These are phyloP conservation scores for Dusona sp. DNA, from an alignment of 2,888 invertebrate species.

Conservation along the genomic window DNA sequence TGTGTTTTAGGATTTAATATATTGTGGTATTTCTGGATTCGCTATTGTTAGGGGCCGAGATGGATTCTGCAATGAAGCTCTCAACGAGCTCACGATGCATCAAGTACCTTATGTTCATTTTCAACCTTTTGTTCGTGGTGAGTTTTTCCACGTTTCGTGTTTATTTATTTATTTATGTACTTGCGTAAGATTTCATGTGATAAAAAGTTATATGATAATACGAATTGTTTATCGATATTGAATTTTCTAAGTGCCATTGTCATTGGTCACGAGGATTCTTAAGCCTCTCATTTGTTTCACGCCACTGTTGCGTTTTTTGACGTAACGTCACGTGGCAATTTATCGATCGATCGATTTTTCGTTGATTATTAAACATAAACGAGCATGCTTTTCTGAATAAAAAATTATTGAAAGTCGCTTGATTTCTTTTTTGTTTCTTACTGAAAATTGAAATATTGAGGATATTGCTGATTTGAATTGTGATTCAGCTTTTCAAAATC, in stretches of 20 bases:
- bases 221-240: neutral
- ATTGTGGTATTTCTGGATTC: slow-evolving; percentile 22
- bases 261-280: neutral
- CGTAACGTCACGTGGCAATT: slow-evolving; percentile 59
- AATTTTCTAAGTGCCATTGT: neutral
- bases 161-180: neutral
- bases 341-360: slow-evolving; percentile 21
- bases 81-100: slow-evolving; percentile 87
- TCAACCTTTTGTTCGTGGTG: slow-evolving; percentile 92
- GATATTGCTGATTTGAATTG: neutral
- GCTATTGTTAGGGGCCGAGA: slow-evolving; percentile 56
- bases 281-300: neutral
- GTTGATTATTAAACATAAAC: neutral
- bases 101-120: slow-evolving; percentile 90
- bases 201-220: neutral
- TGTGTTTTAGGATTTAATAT: slow-evolving; percentile 23
- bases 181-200: slow-evolving; percentile 14
- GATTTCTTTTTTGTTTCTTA: neutral
- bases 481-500: neutral
- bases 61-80: slow-evolving; percentile 76
- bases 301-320: slow-evolving; percentile 28
- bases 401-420: neutral
- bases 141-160: slow-evolving; percentile 79
- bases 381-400: neutral
- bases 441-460: neutral